Base-by-base conservation (phyloP, 2,888 invertebrate genomes). In the Smittia aterrima region DNA sequence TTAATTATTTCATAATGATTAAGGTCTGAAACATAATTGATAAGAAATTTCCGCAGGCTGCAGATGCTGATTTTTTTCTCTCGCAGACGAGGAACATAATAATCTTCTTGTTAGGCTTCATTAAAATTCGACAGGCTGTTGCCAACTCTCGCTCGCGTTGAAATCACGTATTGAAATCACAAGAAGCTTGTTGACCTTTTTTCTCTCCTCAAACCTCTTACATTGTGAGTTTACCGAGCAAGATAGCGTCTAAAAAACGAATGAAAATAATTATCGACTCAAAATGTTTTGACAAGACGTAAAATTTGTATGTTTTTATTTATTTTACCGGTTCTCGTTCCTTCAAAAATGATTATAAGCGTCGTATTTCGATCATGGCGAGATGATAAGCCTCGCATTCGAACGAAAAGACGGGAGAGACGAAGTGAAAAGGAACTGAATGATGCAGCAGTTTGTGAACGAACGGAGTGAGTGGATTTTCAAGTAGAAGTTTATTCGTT, bases 261-360 rank as follows among this genome's bases (percentile, higher is more conserved):
- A 7, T 22, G 47, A 40, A 71, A 71, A 71, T 71, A 71, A 71
- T 71, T 71, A 71, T 71, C 71, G 71, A 47, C 47, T 54, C 71
- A 32, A 71, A 58, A 71, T 71, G 71, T 71, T 71, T 47, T 47
- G 16, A 62, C 22, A 62, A 62, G 62, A 62, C 11, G 16, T 13
- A 18, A 62, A 62, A 1, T 53, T 16, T 53, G n/a, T 16, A 16
- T 53, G 18, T 53, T 53, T 53, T 47, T 47, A 47, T 47, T 47
- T 47, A 47, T 47, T 47, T 32, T 32, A 32, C 32, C 32, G 32
- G 32, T 32, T 9, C 32, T 9, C 32, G 32, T 32, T 32, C 32
- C 32, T 32, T 32, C 32, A 32, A 41, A 68, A 53, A 68, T 68
- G 40, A 68, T 68, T 68, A 68, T 68, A 68, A 68, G 68, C 40